Evolutionary conservation across 2,888 invertebrate species (phyloP).

Genomic region (Drosophila bunnanda): DNA sequence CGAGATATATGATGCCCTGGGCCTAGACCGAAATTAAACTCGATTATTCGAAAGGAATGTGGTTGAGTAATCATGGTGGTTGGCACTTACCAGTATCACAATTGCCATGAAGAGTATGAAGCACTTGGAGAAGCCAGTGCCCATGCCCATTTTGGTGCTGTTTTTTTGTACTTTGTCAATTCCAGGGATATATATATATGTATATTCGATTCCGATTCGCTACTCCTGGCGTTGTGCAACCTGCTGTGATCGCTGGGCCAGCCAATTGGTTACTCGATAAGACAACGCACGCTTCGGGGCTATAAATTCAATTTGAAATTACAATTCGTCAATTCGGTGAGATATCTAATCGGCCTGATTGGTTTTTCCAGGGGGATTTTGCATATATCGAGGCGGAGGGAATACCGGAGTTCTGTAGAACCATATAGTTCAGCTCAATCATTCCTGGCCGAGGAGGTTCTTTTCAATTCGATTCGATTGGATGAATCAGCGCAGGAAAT

Average conservation of each 20-base stretch:
- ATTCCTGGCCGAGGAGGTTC: constrained; percentile 9
- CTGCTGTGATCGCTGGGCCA: constrained; percentile 46
- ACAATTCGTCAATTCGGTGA: constrained; percentile 28
- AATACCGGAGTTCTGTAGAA: background rate
- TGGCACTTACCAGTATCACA: constrained; percentile 79
- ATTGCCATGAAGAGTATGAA: constrained; percentile 82
- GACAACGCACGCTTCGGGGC: constrained; percentile 43
- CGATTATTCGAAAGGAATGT: constrained; percentile 1
- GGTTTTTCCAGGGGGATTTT: constrained; percentile 53
- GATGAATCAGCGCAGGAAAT: constrained; percentile 61
- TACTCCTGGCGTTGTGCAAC: constrained; percentile 42
- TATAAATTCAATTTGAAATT: constrained; percentile 71
- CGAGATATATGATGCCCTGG: constrained; percentile 79
- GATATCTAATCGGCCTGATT: constrained; percentile 71
- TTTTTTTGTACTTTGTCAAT: background rate
- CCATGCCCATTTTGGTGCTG: constrained; percentile 71
- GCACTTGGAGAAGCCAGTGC: constrained; percentile 81
- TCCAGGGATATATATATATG: constrained; percentile 9
- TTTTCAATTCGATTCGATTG: constrained; percentile 8
- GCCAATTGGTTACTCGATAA: constrained; percentile 55
- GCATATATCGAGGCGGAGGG: constrained; percentile 23
- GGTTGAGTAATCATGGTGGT: constrained; percentile 3
- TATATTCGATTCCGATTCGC: background rate
- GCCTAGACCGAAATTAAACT: constrained; percentile 55
- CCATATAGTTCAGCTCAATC: constrained; percentile 17